Percentiles rank a stretch among this genome's conserved stretches.
phyloP scores from a whole-genome alignment of 2,797 vertebrate genomes.

The Aplochiton taeniatus region DNA sequence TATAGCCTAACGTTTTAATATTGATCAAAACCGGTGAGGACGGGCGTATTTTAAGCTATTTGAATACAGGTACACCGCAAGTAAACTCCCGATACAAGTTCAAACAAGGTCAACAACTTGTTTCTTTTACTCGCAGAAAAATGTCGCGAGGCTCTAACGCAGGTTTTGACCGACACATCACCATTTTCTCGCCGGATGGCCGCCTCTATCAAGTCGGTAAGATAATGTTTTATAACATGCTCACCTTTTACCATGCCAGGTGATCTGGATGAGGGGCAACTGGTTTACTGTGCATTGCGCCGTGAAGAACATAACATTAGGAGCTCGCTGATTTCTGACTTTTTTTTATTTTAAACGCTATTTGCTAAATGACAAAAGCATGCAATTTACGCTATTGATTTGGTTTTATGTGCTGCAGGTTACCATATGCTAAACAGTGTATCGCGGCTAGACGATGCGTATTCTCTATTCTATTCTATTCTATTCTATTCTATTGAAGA shows the following conservation, averaged over 20 bases:
- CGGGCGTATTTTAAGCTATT: neutral
- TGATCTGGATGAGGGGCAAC: no score
- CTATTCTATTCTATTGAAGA: neutral
- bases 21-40: neutral
- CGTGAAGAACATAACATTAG: no score
- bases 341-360: no score
- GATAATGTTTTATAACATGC: neutral
- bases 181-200: conserved; percentile 82
- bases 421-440: neutral
- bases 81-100: conserved; percentile 7
- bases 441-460: neutral
- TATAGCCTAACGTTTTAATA: neutral
- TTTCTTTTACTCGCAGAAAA: conserved; percentile 1
- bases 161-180: conserved; percentile 83
- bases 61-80: neutral
- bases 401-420: neutral
- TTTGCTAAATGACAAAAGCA: neutral
- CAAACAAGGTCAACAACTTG: conserved; percentile 31
- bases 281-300: no score
- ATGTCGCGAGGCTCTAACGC: conserved; percentile 82
- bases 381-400: neutral
- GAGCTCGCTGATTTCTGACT: no score
- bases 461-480: neutral
- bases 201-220: conserved; percentile 84
- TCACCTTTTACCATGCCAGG: neutral